Conservation (phyloP, 1,140 invertebrate genomes). For the Triops longicaudatus region DNA sequence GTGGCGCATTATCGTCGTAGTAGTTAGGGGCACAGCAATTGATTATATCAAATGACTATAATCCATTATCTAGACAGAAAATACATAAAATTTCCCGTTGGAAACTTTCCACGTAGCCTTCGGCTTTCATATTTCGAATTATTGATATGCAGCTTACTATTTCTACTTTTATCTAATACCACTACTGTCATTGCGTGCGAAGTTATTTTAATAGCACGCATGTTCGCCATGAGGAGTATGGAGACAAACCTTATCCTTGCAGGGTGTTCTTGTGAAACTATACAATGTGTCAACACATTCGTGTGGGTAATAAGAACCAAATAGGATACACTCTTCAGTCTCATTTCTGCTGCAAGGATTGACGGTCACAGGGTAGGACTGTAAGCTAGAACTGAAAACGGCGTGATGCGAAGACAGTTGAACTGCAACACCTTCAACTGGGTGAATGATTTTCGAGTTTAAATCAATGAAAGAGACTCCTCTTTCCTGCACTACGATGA, state of each 20-base stretch:
- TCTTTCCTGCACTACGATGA: not conserved
- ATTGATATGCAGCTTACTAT: too few relatives aligned
- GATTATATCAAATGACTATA: too few relatives aligned
- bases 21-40: too few relatives aligned
- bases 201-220: not conserved
- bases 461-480: not conserved
- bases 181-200: too few relatives aligned
- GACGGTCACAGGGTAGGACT: not conserved
- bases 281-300: not conserved
- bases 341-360: not conserved
- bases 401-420: not conserved
- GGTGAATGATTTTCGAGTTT: not conserved
- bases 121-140: too few relatives aligned
- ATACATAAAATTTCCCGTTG: too few relatives aligned
- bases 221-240: not conserved
- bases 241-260: not conserved
- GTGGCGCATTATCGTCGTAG: too few relatives aligned
- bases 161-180: too few relatives aligned
- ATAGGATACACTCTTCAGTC: not conserved
- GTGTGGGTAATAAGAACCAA: not conserved
- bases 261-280: not conserved
- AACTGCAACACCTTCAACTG: not conserved
- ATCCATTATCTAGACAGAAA: too few relatives aligned
- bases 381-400: not conserved
- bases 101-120: too few relatives aligned